These are phyloP conservation scores for Apamea epomidion DNA, from an alignment of 2,888 invertebrate genomes.

Conservation along the genomic window DNA sequence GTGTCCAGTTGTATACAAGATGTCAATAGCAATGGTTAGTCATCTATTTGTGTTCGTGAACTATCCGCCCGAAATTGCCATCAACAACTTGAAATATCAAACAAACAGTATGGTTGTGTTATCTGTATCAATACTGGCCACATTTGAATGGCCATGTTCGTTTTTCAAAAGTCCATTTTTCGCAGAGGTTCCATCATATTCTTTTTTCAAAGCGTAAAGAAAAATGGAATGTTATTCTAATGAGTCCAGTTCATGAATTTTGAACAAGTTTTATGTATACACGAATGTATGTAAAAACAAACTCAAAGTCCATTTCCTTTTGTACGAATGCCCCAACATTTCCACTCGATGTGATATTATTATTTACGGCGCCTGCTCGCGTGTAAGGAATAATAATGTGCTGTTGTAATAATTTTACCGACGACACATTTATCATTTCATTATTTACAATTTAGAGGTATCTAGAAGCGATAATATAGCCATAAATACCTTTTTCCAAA, in stretches of 20 bases:
- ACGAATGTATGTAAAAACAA: conserved; percentile 59
- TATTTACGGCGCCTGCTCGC: conserved; percentile 64
- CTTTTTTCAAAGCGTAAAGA: conserved; percentile 16
- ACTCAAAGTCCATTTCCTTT: conserved; percentile 64
- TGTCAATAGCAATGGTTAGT: conserved; percentile 38
- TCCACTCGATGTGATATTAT: conserved; percentile 63
- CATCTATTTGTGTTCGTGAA: conserved; percentile 27
- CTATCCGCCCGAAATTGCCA: background rate
- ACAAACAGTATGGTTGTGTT: conserved; percentile 10
- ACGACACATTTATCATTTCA: conserved; percentile 53
- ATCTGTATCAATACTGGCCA: background rate
- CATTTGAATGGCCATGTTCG: conserved; percentile 7
- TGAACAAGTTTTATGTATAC: conserved; percentile 38
- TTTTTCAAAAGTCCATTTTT: conserved; percentile 19
- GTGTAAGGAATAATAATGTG: conserved; percentile 66
- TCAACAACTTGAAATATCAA: conserved; percentile 38
- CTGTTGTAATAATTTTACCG: conserved; percentile 58
- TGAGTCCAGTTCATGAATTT: conserved; percentile 49
- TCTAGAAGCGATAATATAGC: conserved; percentile 8
- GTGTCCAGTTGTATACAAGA: conserved; percentile 38
- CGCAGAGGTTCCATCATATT: background rate
- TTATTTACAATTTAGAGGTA: conserved; percentile 45
- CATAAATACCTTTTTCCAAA: conserved; percentile 13
- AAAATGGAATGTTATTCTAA: conserved; percentile 34
- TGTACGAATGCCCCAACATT: conserved; percentile 60